These are phyloP conservation scores for Porphyrio hochstetteri DNA, from an alignment of 2,113 vertebrate genomes.

Conservation along the genomic window DNA sequence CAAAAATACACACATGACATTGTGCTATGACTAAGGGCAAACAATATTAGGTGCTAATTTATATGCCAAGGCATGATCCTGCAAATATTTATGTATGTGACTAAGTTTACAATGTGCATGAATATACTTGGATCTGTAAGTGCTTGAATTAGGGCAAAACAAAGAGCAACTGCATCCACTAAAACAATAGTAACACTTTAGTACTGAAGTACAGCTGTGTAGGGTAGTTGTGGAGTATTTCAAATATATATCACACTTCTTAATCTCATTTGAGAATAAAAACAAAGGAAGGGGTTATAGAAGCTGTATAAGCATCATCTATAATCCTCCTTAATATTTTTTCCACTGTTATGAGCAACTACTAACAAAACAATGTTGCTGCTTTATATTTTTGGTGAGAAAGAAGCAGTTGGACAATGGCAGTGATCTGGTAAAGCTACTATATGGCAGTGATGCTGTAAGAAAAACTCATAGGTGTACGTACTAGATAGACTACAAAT, in stretches of 20 bases:
- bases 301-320: not conserved
- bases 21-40: not conserved
- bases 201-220: not conserved
- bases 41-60: conserved; percentile 1
- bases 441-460: not conserved
- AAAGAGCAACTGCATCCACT: not conserved
- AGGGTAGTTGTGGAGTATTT: not conserved
- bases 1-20: not conserved
- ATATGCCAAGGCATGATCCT: not conserved
- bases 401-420: not conserved
- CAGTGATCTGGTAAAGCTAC: not conserved
- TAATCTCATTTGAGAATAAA: not conserved
- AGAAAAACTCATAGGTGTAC: not conserved
- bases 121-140: not conserved
- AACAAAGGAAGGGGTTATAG: not conserved
- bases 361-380: not conserved
- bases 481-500: not conserved
- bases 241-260: not conserved
- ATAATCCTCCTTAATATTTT: not conserved
- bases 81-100: not conserved
- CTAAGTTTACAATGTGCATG: not conserved
- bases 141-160: not conserved
- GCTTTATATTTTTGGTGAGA: not conserved
- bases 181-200: not conserved
- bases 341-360: not conserved